Percentiles rank a stretch among this genome's conserved stretches.
Conservation (phyloP, 2,888 invertebrate genomes). For the Drosophila emarginata region DNA sequence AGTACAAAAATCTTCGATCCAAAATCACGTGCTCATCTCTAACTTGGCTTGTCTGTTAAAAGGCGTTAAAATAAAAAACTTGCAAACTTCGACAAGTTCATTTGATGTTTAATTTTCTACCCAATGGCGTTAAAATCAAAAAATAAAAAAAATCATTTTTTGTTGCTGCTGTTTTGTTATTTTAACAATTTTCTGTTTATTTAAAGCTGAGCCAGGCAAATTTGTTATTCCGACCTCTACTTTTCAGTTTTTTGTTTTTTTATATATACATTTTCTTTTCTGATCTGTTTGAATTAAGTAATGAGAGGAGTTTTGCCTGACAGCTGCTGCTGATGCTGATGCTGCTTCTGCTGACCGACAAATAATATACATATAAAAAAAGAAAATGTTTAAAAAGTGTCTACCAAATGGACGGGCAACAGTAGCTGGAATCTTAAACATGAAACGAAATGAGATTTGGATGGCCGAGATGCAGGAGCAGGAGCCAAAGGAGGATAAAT, state of each 20-base stretch:
- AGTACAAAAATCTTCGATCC: not conserved
- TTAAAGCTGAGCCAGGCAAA: conserved; percentile 28
- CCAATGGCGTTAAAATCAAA: conserved; percentile 16
- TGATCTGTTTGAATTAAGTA: conserved; percentile 7
- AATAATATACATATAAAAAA: not conserved
- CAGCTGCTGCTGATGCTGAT: conserved; percentile 42
- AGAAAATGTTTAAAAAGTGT: conserved; percentile 1
- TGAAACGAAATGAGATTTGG: not conserved
- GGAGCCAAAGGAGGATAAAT: not conserved
- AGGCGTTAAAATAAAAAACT: conserved; percentile 37
- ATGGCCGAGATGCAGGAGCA: not conserved
- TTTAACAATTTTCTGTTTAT: conserved; percentile 32
- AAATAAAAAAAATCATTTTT: conserved; percentile 13
- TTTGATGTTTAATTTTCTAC: conserved; percentile 40
- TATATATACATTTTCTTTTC: not conserved
- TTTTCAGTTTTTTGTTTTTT: conserved; percentile 19
- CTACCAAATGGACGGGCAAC: conserved; percentile 13
- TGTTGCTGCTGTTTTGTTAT: not conserved
- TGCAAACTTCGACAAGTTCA: conserved; percentile 45
- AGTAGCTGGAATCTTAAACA: conserved; percentile 11
- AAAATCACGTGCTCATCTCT: not conserved
- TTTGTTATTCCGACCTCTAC: conserved; percentile 37
- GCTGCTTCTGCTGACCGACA: conserved; percentile 34
- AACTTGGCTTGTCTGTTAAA: conserved; percentile 12
- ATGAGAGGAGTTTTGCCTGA: conserved; percentile 20